Evolutionary conservation across 2,113 vertebrate genomes (phyloP).

Genomic region (Xenopus laevis): DNA sequence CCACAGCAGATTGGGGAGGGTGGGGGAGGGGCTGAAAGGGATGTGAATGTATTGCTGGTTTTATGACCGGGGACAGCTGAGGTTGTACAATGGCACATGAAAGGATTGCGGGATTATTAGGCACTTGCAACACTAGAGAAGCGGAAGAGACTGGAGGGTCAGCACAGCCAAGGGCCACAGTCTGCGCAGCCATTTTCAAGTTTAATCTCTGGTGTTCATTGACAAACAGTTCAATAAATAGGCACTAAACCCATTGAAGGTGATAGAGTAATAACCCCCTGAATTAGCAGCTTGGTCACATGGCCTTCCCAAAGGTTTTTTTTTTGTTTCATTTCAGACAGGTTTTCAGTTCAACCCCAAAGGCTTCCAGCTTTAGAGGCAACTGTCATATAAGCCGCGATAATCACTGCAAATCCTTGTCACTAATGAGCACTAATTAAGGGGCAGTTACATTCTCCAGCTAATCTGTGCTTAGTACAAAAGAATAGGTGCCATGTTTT

Average conservation of each 20-base stretch:
- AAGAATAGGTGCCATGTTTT: too few relatives aligned
- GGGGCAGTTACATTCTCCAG: too few relatives aligned
- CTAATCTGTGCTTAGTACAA: too few relatives aligned
- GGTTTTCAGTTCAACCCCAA: too few relatives aligned
- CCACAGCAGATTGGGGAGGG: not conserved
- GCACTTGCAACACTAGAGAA: slow-evolving; percentile 17
- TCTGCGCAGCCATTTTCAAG: slow-evolving; percentile 19
- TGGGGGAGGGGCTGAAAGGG: not conserved
- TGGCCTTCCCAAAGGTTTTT: too few relatives aligned
- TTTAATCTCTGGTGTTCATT: slow-evolving; percentile 3
- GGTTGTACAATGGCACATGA: slow-evolving; percentile 6
- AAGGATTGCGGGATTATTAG: slow-evolving; percentile 16
- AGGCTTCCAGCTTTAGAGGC: too few relatives aligned
- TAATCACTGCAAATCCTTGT: too few relatives aligned
- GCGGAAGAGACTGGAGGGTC: not conserved
- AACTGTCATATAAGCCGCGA: too few relatives aligned
- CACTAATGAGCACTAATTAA: too few relatives aligned
- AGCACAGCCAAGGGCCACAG: not conserved
- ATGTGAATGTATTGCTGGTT: not conserved
- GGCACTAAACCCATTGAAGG: not conserved
- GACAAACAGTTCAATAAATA: not conserved
- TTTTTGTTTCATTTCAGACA: too few relatives aligned
- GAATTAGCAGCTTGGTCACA: too few relatives aligned
- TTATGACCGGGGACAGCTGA: slow-evolving; percentile 30
- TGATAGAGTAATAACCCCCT: not conserved